phyloP scores from a whole-genome alignment of 2,113 vertebrate species.

The Isurus oxyrinchus region DNA sequence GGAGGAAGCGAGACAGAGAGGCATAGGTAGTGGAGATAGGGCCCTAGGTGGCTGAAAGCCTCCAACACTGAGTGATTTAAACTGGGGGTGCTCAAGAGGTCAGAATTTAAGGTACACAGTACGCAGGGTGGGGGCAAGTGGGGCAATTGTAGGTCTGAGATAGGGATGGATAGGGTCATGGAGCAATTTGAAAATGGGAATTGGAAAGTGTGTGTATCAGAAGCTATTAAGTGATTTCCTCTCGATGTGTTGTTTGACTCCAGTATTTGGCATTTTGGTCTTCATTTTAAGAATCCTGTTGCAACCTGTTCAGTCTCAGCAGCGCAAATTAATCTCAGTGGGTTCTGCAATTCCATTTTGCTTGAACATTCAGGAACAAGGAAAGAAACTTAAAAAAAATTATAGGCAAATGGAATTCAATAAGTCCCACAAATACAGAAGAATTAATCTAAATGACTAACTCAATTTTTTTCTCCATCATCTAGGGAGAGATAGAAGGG shows the following conservation, averaged over 20 bases:
- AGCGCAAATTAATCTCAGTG: not conserved
- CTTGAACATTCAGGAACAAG: not conserved
- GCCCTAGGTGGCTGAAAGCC: not conserved
- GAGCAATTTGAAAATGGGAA: not conserved
- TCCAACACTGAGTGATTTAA: not conserved
- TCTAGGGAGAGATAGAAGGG: too few species aligned
- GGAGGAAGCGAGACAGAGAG: not conserved
- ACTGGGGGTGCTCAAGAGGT: not conserved
- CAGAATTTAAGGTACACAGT: not conserved
- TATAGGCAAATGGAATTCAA: not conserved
- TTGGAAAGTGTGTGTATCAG: not conserved
- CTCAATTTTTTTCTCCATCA: not conserved
- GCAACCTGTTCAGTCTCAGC: not conserved
- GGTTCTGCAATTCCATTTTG: not conserved
- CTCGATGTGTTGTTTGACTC: not conserved
- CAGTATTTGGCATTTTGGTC: not conserved
- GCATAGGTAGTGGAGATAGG: not conserved
- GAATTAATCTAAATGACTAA: not conserved
- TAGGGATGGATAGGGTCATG: too few species aligned
- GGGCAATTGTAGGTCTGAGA: not conserved
- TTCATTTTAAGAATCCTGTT: not conserved
- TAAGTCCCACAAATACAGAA: not conserved
- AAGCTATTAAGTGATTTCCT: not conserved
- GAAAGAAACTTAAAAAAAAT: not conserved
- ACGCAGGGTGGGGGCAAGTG: too few species aligned